These are phyloP conservation scores for Eremobia ochroleuca DNA, from an alignment of 2,888 invertebrate genomes.

Conservation along the genomic window DNA sequence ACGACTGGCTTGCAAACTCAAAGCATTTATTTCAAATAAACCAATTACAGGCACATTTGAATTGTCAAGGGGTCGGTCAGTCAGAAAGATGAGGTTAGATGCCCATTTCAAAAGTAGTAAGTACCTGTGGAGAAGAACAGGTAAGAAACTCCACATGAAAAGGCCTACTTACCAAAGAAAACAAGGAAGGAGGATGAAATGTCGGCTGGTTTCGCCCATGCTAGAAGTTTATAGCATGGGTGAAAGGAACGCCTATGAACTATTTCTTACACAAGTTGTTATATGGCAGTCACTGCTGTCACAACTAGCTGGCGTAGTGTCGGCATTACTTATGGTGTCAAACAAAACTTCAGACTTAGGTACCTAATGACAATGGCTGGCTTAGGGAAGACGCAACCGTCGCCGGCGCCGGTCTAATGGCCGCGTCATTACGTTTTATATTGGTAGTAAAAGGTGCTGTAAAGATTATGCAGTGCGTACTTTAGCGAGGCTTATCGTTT, in stretches of 20 bases:
- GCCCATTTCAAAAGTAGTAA: neutral
- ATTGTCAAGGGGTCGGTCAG: neutral
- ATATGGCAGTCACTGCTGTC: neutral
- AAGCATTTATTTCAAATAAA: neutral
- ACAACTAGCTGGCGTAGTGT: neutral
- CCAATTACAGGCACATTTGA: neutral
- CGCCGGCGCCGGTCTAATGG: conserved; percentile 48
- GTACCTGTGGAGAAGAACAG: neutral
- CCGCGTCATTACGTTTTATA: conserved; percentile 20
- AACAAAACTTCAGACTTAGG: neutral
- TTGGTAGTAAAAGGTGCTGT: conserved; percentile 45
- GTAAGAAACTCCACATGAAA: neutral
- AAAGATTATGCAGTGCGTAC: conserved; percentile 35
- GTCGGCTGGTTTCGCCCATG: too few relatives aligned
- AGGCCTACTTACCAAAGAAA: neutral
- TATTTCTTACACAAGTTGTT: neutral
- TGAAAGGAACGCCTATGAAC: neutral
- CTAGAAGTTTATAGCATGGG: neutral
- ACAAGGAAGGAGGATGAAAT: too few relatives aligned
- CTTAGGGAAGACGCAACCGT: conserved; percentile 13
- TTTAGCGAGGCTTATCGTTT: conserved; percentile 46
- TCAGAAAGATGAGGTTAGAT: neutral
- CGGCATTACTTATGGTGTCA: neutral
- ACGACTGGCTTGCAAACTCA: neutral
- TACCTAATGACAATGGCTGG: neutral